phyloP scores from a whole-genome alignment of 2,797 vertebrate species.

The Chrysocyon brachyurus region DNA sequence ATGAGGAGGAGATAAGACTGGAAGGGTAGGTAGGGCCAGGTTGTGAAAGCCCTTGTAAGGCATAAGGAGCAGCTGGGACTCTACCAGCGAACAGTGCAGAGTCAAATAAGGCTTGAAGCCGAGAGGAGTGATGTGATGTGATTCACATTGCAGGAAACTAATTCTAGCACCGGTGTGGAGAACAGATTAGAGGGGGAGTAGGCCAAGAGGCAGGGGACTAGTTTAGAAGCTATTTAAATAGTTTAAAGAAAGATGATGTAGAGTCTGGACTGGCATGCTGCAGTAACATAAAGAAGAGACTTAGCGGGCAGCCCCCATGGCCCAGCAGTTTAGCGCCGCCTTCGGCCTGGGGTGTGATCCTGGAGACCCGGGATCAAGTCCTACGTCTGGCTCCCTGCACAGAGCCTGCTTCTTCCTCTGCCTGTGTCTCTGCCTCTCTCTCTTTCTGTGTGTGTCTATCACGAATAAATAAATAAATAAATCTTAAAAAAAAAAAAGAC shows the following conservation, averaged over 20 bases:
- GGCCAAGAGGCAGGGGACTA: not conserved
- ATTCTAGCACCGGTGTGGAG: not conserved
- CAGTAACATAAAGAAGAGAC: slow-evolving; percentile 21
- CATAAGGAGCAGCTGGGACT: not conserved
- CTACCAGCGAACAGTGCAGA: not conserved
- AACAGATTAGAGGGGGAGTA: slow-evolving; percentile 8
- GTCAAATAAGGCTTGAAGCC: not conserved
- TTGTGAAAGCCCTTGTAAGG: not conserved
- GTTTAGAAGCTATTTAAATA: slow-evolving; percentile 10
- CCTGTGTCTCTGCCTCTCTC: not conserved
- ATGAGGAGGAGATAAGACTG: not conserved
- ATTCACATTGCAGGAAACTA: not conserved
- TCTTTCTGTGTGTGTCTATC: not conserved
- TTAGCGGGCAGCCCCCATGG: not conserved
- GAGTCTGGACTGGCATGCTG: not conserved
- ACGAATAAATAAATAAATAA: not conserved
- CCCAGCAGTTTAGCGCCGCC: not conserved
- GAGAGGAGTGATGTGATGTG: slow-evolving; percentile 9
- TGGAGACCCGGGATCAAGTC: not conserved
- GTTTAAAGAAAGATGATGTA: not conserved
- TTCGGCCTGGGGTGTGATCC: not conserved
- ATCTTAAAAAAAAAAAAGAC: not conserved
- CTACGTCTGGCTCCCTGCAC: not conserved
- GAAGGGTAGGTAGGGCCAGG: not conserved
- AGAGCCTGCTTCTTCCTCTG: not conserved